phyloP scores from a whole-genome alignment of 35 echinoderm and acorn worm genomes.

The Patiria miniata region DNA sequence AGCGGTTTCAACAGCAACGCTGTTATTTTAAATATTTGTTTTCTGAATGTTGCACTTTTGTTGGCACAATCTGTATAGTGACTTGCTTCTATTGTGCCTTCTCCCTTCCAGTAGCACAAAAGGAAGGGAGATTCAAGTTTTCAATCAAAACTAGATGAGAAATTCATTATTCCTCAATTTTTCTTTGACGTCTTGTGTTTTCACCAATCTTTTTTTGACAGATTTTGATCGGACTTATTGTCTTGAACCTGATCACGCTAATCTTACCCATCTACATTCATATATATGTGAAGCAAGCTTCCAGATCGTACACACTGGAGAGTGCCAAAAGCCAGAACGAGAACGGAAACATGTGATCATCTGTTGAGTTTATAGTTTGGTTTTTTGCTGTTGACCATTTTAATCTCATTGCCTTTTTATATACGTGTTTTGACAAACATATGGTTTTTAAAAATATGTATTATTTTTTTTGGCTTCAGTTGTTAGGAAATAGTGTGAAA shows the following conservation, averaged over 20 bases:
- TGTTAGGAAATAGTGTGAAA: background rate
- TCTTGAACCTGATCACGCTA: slow-evolving; percentile 37
- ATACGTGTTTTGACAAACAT: background rate
- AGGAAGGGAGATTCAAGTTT: too few species aligned
- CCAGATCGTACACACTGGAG: background rate
- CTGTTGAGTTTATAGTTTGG: background rate
- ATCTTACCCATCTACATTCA: slow-evolving; percentile 49
- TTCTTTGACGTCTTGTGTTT: too few species aligned
- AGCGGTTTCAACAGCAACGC: too few species aligned
- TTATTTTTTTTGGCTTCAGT: background rate
- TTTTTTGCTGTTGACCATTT: background rate
- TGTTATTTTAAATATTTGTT: too few species aligned
- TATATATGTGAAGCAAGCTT: slow-evolving; percentile 4
- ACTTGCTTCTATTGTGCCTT: too few species aligned
- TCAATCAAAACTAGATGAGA: too few species aligned
- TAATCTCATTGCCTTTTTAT: background rate
- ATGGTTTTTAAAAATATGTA: background rate
- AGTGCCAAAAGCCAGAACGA: background rate
- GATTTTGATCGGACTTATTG: slow-evolving; percentile 49
- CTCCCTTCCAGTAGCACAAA: too few species aligned
- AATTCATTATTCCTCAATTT: too few species aligned
- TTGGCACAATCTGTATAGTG: too few species aligned
- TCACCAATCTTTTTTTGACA: too few species aligned
- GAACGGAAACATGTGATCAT: background rate
- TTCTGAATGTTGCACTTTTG: too few species aligned